phyloP scores from a whole-genome alignment of 2,888 invertebrate genomes.

The Teleiodes luculella region DNA sequence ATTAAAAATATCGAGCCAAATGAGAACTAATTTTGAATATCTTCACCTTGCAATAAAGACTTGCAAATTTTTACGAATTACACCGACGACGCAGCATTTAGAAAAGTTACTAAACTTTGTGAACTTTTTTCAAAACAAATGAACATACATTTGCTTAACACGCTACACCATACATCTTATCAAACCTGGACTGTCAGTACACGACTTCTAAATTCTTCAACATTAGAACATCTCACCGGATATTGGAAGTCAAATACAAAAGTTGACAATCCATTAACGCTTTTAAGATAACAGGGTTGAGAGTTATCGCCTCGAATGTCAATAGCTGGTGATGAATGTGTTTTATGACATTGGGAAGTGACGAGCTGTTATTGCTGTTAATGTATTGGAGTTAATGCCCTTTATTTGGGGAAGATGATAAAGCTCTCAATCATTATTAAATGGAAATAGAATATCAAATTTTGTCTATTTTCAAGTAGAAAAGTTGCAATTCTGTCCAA shows the following conservation, averaged over 20 bases:
- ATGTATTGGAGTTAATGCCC: constrained; percentile 13
- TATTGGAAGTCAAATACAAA: constrained; percentile 57
- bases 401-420: neutral
- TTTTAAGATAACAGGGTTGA: constrained; percentile 49
- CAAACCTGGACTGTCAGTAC: constrained; percentile 22
- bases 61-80: constrained; percentile 60
- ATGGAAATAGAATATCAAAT: too few relatives aligned
- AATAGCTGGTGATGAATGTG: constrained; percentile 41
- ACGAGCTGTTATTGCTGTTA: constrained; percentile 16
- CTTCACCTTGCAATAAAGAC: constrained; percentile 48
- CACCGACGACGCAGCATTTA: too few relatives aligned
- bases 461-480: too few relatives aligned
- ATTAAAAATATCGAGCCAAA: constrained; percentile 19
- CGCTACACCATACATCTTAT: too few relatives aligned
- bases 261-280: constrained; percentile 59
- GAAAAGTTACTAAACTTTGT: too few relatives aligned
- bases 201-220: constrained; percentile 41
- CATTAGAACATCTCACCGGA: constrained; percentile 54
- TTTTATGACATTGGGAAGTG: constrained; percentile 24
- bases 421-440: too few relatives aligned
- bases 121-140: too few relatives aligned
- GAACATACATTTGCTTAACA: too few relatives aligned
- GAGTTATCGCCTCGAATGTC: constrained; percentile 44
- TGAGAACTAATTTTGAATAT: constrained; percentile 49
- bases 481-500: too few relatives aligned